Percentiles rank a stretch among this genome's conserved stretches.
Conservation (phyloP, 1,140 invertebrate species). For the Rhopalosiphum maidis region DNA sequence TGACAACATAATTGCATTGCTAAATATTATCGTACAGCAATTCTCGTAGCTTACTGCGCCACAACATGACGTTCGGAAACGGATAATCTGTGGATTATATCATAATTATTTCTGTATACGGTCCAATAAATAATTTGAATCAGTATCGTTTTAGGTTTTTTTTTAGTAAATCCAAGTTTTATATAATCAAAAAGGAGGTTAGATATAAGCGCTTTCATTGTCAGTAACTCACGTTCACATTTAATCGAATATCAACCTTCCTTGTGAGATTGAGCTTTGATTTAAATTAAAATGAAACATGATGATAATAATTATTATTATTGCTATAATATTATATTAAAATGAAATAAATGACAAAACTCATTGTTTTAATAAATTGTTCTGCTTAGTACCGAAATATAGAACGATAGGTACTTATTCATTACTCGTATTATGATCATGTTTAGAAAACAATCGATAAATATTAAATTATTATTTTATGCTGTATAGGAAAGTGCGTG, state of each 20-base stretch:
- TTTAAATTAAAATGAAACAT: not conserved
- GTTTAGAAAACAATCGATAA: not conserved
- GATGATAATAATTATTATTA: not conserved
- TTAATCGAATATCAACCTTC: slow-evolving; percentile 17
- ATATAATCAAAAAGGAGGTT: slow-evolving; percentile 27
- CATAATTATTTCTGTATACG: slow-evolving; percentile 41
- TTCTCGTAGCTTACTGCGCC: not conserved
- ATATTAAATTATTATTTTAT: not conserved
- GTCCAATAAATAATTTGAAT: slow-evolving; percentile 44
- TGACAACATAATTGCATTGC: not conserved
- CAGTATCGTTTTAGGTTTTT: not conserved
- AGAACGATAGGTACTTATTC: not conserved
- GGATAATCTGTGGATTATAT: slow-evolving; percentile 40
- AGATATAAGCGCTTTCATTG: not conserved
- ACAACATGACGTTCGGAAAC: slow-evolving; percentile 5
- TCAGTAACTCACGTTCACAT: slow-evolving; percentile 11
- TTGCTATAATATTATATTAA: not conserved
- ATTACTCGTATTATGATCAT: not conserved
- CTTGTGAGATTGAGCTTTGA: not conserved
- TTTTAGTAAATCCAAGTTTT: slow-evolving; percentile 9
- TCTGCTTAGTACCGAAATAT: not conserved
- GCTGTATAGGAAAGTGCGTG: not conserved
- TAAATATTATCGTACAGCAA: not conserved
- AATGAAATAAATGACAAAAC: not conserved
- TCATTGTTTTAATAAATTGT: not conserved